Evolutionary conservation across 2,113 vertebrate species (phyloP).

Genomic region (Entelurus aequoreus): DNA sequence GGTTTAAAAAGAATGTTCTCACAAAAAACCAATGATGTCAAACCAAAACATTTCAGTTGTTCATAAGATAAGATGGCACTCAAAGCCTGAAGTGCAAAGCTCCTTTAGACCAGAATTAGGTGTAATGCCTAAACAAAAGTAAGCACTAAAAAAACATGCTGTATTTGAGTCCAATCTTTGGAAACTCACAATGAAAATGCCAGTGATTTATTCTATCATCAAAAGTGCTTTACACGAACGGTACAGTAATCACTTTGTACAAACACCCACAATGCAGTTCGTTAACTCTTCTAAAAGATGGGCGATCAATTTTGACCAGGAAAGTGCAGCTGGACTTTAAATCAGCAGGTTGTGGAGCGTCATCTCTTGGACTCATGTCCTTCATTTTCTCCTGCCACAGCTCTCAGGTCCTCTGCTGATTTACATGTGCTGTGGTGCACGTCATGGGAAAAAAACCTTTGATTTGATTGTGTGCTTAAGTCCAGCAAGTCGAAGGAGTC

Average conservation of each 20-base stretch:
- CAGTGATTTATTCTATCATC: constrained; percentile 5
- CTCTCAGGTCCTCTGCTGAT: constrained; percentile 62
- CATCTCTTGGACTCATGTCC: constrained; percentile 9
- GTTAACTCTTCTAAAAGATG: constrained; percentile 12
- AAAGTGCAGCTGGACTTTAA: neutral
- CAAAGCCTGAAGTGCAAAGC: neutral
- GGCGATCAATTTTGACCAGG: constrained; percentile 10
- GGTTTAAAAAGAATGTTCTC: too few species aligned
- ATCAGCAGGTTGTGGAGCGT: neutral
- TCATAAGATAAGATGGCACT: neutral
- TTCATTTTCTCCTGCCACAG: constrained; percentile 8
- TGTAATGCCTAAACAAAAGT: constrained; percentile 2
- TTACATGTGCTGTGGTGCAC: constrained; percentile 40
- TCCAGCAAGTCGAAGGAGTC: constrained; percentile 75
- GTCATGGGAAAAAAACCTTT: constrained; percentile 47
- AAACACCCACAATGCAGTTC: constrained; percentile 12
- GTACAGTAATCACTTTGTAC: constrained; percentile 14
- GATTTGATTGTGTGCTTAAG: constrained; percentile 54
- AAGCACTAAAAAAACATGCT: constrained; percentile 7
- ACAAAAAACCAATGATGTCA: too few species aligned
- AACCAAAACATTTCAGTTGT: too few species aligned
- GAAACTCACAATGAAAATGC: constrained; percentile 7
- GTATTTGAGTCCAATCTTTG: neutral
- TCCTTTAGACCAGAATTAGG: constrained; percentile 8
- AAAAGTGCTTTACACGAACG: constrained; percentile 15